These are phyloP conservation scores for Oncopeltus fasciatus DNA, from an alignment of 1,140 invertebrate genomes.

Conservation along the genomic window DNA sequence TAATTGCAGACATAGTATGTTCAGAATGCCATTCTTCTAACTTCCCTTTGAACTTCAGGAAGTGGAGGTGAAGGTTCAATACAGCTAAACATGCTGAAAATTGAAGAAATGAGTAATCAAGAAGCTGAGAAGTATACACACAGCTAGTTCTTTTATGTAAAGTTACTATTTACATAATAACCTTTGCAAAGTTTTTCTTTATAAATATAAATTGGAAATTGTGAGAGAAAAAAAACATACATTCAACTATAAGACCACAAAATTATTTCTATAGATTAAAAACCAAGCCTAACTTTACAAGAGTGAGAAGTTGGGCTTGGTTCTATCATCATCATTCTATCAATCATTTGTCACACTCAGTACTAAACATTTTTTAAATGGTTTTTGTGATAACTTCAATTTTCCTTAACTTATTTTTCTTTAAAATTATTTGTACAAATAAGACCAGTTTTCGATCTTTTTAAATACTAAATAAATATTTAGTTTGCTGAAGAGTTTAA, in stretches of 20 bases:
- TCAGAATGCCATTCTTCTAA: not conserved
- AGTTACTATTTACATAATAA: not conserved
- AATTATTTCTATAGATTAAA: not conserved
- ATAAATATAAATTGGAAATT: not conserved
- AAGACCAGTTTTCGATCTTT: too few relatives aligned
- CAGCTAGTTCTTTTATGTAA: not conserved
- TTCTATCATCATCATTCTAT: too few relatives aligned
- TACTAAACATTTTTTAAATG: too few relatives aligned
- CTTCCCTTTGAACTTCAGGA: not conserved
- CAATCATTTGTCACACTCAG: too few relatives aligned
- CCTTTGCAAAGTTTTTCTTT: not conserved
- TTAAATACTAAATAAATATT: too few relatives aligned
- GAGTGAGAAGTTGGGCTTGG: too few relatives aligned
- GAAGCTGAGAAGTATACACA: not conserved
- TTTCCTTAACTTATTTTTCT: too few relatives aligned
- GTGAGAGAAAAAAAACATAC: not conserved
- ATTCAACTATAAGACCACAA: not conserved
- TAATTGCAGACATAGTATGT: not conserved
- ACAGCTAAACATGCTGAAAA: not conserved
- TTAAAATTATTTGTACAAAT: too few relatives aligned
- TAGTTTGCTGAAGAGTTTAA: too few relatives aligned
- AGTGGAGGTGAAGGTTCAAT: not conserved
- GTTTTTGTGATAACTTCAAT: too few relatives aligned
- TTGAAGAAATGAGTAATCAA: not conserved
- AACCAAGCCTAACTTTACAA: too few relatives aligned